A percentile compares a stretch with the other conserved stretches of the same genome.
phyloP scores from a whole-genome alignment of 1,140 invertebrate genomes.

The Luehdorfia chinensis region DNA sequence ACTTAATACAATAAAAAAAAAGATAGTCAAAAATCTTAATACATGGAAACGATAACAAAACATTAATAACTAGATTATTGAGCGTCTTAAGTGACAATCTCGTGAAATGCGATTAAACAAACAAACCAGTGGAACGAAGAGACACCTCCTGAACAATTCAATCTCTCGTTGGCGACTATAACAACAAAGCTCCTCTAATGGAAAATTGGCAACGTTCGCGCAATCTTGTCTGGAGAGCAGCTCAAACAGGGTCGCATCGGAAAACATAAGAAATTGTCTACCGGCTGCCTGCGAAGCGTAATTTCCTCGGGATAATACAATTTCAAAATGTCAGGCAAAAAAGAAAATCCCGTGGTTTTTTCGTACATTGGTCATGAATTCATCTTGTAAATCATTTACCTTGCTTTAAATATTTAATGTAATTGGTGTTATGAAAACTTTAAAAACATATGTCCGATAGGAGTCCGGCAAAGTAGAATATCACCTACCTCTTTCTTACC shows the following conservation, averaged over 20 bases:
- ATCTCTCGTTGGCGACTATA: slow-evolving; percentile 32
- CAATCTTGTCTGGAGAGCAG: slow-evolving; percentile 38
- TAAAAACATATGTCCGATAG: too few species aligned
- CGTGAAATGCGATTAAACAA: slow-evolving; percentile 32
- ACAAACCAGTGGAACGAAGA: slow-evolving; percentile 31
- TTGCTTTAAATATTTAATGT: too few species aligned
- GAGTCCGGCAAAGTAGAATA: too few species aligned
- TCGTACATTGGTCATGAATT: too few species aligned
- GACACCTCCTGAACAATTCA: slow-evolving; percentile 38
- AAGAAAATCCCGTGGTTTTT: too few species aligned
- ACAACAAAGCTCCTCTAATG: slow-evolving; percentile 40
- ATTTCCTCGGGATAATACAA: slow-evolving; percentile 20
- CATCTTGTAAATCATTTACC: too few species aligned
- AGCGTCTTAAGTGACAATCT: slow-evolving; percentile 24
- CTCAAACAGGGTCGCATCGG: slow-evolving; percentile 32
- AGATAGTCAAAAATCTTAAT: too few species aligned
- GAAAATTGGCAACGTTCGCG: slow-evolving; percentile 32
- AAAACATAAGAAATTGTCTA: slow-evolving; percentile 34
- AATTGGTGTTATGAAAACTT: too few species aligned
- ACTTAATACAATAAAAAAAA: too few species aligned
- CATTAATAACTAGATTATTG: too few species aligned
- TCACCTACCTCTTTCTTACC: too few species aligned
- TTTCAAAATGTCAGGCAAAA: slow-evolving; percentile 16
- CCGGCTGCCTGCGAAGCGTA: slow-evolving; percentile 1
- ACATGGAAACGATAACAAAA: too few species aligned